Evolutionary conservation across 2,797 vertebrate genomes (phyloP), one percentile per base, ranked within the genome.

Genomic region (Gadopsis bispinosus): DNA sequence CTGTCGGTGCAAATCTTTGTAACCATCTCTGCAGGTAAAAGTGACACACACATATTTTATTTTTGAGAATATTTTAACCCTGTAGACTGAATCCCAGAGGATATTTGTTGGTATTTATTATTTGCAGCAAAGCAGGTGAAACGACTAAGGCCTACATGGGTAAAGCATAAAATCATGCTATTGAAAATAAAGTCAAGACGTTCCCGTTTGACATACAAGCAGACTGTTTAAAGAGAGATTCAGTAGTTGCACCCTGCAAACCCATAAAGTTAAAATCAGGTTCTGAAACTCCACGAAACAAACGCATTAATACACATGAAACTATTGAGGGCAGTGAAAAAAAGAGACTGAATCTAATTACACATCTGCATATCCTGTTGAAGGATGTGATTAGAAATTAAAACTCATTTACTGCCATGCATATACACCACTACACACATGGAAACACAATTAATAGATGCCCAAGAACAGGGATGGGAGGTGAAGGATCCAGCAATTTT

Each of bases 1-100:
- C 87, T 95, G 33, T 94, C 93, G 33, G 95, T 96, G 86, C 98
- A 99, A 80, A 97, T 97, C 95, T 99, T 99, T 3, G 95, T 96
- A 37, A 96, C 98, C 93, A 97, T 98, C 93, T 99, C 98, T 99
- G 90, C 83, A 60, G 22, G 58, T 10, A 35, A 72, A 59, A 60
- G 75, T 16, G 1, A 74, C 3, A 33, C 7, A 67, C 2, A 69
- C 22, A 17, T 2, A 1, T 17, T 16, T 48, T 17, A 14, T 29
- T 20, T 29, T 33, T 11, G 31, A n/a, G 4, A 39, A 41, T 8
- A 31, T 26, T 35, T 51, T 7, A n/a, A 47, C 39, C 31, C 22
- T 56, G 31, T n/a, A 17, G 35, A 7, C 3, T 69, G 41, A 35
- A 45, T 64, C 8, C n/a, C 7, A 22, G 13, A 51, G n/a, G 20